Percentiles rank a stretch among this genome's conserved stretches.
These are phyloP conservation scores for Rhinophrynus dorsalis DNA, from an alignment of 2,797 vertebrate genomes.

Conservation along the genomic window DNA sequence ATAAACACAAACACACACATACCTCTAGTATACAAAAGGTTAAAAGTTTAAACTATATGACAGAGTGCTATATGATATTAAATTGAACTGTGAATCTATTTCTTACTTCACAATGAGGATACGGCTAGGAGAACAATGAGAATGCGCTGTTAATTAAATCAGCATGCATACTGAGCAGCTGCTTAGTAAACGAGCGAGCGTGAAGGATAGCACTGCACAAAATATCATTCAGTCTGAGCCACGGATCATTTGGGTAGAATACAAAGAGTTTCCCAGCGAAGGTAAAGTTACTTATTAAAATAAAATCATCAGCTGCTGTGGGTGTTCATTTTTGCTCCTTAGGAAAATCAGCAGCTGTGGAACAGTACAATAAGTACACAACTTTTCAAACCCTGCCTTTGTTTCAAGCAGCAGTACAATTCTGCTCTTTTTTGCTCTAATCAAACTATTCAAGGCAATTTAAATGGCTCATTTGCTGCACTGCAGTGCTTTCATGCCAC, in stretches of 20 bases:
- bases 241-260: background rate
- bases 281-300: background rate
- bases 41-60: too few relatives aligned
- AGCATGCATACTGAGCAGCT: background rate
- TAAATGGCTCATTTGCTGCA: conserved; percentile 12
- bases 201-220: background rate
- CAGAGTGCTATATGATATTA: too few relatives aligned
- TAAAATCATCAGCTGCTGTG: background rate
- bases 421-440: background rate
- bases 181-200: background rate
- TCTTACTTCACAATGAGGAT: too few relatives aligned
- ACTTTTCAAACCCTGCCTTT: background rate
- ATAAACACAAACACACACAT: too few relatives aligned
- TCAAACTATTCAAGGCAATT: conserved; percentile 3
- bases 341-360: background rate
- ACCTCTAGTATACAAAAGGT: too few relatives aligned
- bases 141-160: too few relatives aligned
- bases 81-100: too few relatives aligned
- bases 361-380: background rate
- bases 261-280: background rate
- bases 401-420: background rate
- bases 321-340: background rate
- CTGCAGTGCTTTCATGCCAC: background rate
- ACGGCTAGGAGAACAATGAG: too few relatives aligned
- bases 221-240: background rate